Evolutionary conservation across 1,140 invertebrate genomes (phyloP), one percentile per base, ranked within the genome.

Genomic region (Drosophila simulans): DNA sequence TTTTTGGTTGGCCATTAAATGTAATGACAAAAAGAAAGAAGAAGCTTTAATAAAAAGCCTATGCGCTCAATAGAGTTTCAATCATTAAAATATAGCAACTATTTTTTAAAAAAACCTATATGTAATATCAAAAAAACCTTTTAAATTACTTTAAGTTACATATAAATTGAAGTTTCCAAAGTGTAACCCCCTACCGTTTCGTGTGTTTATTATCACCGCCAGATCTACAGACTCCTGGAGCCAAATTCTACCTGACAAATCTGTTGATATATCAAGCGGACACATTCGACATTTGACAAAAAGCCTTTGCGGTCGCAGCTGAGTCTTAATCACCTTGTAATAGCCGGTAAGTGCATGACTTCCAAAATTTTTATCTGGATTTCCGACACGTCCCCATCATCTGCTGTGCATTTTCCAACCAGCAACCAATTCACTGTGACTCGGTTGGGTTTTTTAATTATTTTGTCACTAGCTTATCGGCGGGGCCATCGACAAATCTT

Each of bases 391-490:
- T 31, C 35, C 0, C 34, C 27, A 35, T 43, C 31, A 40, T 49
- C 43, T 43, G 20, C 31, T 31, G 31, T 31, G 31, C 31, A 31
- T 31, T 31, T 31, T 31, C 31, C 7, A 8, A 31, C 20, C 20
- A 31, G 7, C 31, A 7, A 8, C 57, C 52, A 25, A 68, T 60
- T 63, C 48, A 53, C 60, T 42, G 34, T 75, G 69, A 58, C 46
- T 57, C n/a, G 5, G 42, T 10, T 17, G 74, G 79, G 68, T 46
- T 80, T 85, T 88, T 85, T 89, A 89, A 91, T 91, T 91, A 91
- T 91, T 90, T 91, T 90, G 84, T 91, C 90, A 91, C 90, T 78
- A 80, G 70, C 55, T 86, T 91, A 91, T 91, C 88, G 77, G 48
- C 42, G 62, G 56, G 2, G 56, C 62, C 62, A 88, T 80, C 76